phyloP scores from a whole-genome alignment of 2,888 invertebrate species.

The Cryptosula pallasiana region DNA sequence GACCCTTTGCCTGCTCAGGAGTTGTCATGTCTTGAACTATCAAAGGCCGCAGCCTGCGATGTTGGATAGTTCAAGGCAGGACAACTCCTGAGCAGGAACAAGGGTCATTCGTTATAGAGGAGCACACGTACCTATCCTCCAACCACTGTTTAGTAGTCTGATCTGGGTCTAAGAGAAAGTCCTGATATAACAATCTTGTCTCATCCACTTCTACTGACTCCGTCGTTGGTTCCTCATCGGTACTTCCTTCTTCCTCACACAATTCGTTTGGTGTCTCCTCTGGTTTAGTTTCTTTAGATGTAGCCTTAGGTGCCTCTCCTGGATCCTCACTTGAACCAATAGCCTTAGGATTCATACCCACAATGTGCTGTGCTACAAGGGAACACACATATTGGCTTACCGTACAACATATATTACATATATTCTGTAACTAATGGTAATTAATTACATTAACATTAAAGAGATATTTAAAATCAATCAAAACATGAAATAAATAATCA shows the following conservation, averaged over 20 bases:
- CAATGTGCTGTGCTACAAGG: slow-evolving; percentile 14
- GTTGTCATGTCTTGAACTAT: neutral
- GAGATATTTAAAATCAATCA: too few species aligned
- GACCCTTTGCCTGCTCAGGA: neutral
- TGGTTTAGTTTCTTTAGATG: slow-evolving; percentile 35
- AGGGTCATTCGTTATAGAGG: too few species aligned
- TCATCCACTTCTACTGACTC: slow-evolving; percentile 54
- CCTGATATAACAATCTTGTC: slow-evolving; percentile 75
- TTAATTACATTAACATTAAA: too few species aligned
- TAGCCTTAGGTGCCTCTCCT: slow-evolving; percentile 19
- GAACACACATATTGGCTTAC: too few species aligned
- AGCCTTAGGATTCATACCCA: slow-evolving; percentile 57
- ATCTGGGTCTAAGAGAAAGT: slow-evolving; percentile 74
- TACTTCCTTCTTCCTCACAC: slow-evolving; percentile 27
- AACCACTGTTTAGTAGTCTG: slow-evolving; percentile 69
- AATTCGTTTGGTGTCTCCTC: slow-evolving; percentile 57
- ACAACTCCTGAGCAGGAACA: too few species aligned
- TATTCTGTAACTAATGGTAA: too few species aligned
- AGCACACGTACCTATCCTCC: slow-evolving; percentile 56
- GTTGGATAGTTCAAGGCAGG: too few species aligned
- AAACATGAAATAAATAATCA: too few species aligned
- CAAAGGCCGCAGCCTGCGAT: too few species aligned
- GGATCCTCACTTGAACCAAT: slow-evolving; percentile 34
- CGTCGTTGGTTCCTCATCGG: slow-evolving; percentile 51
- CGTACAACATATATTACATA: too few species aligned